Conservation (phyloP, 2,113 vertebrate genomes). For the Tetrao urogallus region DNA sequence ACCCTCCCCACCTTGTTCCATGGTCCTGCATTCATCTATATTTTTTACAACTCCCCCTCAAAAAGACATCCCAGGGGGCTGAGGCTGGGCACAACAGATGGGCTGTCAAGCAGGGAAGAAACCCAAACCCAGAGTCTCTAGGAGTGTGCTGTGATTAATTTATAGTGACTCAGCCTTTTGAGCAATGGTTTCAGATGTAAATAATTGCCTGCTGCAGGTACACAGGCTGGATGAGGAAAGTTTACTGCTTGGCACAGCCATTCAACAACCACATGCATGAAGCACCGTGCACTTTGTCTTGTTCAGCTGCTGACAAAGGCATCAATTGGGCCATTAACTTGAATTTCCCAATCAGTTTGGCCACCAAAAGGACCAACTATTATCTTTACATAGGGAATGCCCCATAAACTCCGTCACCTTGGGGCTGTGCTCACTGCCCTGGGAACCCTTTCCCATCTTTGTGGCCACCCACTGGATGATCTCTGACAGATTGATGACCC, state of each 20-base stretch:
- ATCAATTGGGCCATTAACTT: background rate
- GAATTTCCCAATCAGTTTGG: background rate
- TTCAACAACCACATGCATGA: background rate
- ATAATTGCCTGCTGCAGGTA: background rate
- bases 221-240: background rate
- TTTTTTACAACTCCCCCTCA: background rate
- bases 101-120: background rate
- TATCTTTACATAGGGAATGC: background rate
- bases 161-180: background rate
- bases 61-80: background rate
- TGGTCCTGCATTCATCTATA: background rate
- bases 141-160: background rate
- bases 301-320: background rate
- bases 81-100: background rate
- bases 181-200: background rate
- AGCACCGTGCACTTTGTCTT: background rate
- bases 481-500: too few relatives aligned
- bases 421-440: too few relatives aligned
- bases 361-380: background rate
- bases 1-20: background rate
- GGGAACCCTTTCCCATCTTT: too few relatives aligned
- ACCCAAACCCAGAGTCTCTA: rapidly evolving
- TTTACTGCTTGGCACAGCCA: background rate
- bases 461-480: too few relatives aligned
- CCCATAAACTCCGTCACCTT: too few relatives aligned